These are phyloP conservation scores for Lydus trimaculatus DNA, from an alignment of 2,888 invertebrate species.

Conservation along the genomic window DNA sequence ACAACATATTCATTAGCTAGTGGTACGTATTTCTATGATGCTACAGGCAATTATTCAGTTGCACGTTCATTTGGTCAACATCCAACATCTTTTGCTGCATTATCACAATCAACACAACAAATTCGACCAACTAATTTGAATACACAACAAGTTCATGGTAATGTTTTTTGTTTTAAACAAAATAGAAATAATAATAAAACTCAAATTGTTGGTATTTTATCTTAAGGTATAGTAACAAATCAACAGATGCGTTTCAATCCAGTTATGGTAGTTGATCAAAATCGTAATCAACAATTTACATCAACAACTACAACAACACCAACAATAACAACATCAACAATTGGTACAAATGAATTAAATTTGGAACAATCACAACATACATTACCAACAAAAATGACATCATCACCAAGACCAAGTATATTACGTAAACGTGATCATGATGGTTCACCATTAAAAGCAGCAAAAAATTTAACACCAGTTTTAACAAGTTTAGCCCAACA, in stretches of 20 bases:
- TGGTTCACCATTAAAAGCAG: constrained; percentile 71
- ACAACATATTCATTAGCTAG: constrained; percentile 54
- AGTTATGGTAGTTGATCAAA: constrained; percentile 59
- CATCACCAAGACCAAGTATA: constrained; percentile 81
- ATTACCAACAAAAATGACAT: constrained; percentile 51
- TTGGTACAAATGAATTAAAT: constrained; percentile 21
- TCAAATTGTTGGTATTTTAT: neutral
- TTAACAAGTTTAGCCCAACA: constrained; percentile 52
- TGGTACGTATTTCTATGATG: constrained; percentile 57
- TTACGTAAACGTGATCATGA: constrained; percentile 88
- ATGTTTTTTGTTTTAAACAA: too few species aligned
- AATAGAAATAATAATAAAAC: too few species aligned
- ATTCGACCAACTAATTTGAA: constrained; percentile 47
- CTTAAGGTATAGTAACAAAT: constrained; percentile 45
- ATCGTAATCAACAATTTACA: constrained; percentile 40
- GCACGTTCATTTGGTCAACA: constrained; percentile 52
- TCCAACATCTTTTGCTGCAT: constrained; percentile 49
- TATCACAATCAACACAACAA: constrained; percentile 51
- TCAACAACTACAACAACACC: constrained; percentile 27
- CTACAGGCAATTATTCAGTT: constrained; percentile 52
- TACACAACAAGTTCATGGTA: constrained; percentile 52
- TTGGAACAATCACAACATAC: constrained; percentile 8
- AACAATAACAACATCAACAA: constrained; percentile 9
- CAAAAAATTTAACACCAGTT: constrained; percentile 67
- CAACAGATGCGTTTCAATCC: constrained; percentile 59